Evolutionary conservation across 2,797 vertebrate genomes (phyloP).

Genomic region (Enoplosus armatus): DNA sequence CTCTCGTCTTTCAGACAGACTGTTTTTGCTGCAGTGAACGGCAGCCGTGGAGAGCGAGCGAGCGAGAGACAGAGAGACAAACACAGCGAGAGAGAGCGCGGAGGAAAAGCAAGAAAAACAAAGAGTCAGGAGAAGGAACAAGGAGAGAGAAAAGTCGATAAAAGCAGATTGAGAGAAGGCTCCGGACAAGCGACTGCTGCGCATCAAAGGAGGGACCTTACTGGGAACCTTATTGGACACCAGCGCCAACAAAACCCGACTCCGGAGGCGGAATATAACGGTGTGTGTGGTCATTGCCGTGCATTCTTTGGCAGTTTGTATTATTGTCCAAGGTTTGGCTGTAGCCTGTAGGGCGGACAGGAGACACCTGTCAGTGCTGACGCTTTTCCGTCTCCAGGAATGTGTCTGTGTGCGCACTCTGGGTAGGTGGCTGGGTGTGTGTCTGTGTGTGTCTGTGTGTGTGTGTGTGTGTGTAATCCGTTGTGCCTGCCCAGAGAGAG

Average conservation of each 20-base stretch:
- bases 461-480: slow-evolving; percentile 53
- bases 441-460: slow-evolving; percentile 32
- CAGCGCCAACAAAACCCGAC: slow-evolving; percentile 60
- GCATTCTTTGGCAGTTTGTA: slow-evolving; percentile 56
- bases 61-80: slow-evolving; percentile 45
- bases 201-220: slow-evolving; percentile 66
- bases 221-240: slow-evolving; percentile 64
- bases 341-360: slow-evolving; percentile 54
- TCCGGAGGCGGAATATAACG: slow-evolving; percentile 79
- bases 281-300: slow-evolving; percentile 34
- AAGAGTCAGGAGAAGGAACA: slow-evolving; percentile 65
- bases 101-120: slow-evolving; percentile 71
- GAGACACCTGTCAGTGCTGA: slow-evolving; percentile 82
- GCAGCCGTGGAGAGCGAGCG: slow-evolving; percentile 79
- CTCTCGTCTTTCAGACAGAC: slow-evolving; percentile 84
- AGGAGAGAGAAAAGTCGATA: slow-evolving; percentile 64
- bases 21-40: slow-evolving; percentile 91
- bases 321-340: slow-evolving; percentile 54
- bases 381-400: slow-evolving; percentile 81
- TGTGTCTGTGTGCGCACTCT: slow-evolving; percentile 68
- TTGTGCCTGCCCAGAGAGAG: slow-evolving; percentile 43
- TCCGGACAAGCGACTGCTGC: slow-evolving; percentile 68
- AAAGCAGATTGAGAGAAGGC: slow-evolving; percentile 64
- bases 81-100: slow-evolving; percentile 48
- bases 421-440: slow-evolving; percentile 41